Evolutionary conservation across 2,113 vertebrate species (phyloP).

Genomic region (Pleuronectes platessa): DNA sequence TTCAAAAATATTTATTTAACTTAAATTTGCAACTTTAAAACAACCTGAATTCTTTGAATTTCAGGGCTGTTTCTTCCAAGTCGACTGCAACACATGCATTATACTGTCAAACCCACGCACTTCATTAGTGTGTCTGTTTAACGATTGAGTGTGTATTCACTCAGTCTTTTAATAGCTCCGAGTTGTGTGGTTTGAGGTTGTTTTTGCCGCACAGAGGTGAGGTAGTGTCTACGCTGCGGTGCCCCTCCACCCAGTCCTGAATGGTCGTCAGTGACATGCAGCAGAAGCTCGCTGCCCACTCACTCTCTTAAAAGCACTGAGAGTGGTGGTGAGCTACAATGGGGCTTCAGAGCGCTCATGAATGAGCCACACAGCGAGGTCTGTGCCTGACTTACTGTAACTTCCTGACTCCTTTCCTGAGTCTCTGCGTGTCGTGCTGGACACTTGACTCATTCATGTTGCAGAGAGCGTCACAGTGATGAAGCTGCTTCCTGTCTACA

Average conservation of each 20-base stretch:
- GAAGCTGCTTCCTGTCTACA: constrained; percentile 13
- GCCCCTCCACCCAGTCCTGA: not conserved
- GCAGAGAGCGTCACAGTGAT: constrained; percentile 23
- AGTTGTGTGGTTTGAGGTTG: not conserved
- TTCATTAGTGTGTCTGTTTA: not conserved
- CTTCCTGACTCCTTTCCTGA: constrained; percentile 41
- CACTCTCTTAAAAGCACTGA: constrained; percentile 15
- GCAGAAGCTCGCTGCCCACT: constrained; percentile 7
- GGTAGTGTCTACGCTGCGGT: constrained; percentile 21
- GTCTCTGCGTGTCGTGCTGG: not conserved
- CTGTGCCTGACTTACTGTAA: constrained; percentile 16
- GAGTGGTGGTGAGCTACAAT: constrained; percentile 60
- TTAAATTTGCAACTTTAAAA: too few species aligned
- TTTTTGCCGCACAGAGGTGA: constrained; percentile 43
- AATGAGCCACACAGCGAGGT: constrained; percentile 51
- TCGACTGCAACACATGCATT: not conserved
- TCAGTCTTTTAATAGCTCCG: constrained; percentile 9
- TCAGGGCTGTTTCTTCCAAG: not conserved
- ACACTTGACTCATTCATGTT: constrained; percentile 12
- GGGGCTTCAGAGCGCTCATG: constrained; percentile 67
- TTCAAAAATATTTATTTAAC: too few species aligned
- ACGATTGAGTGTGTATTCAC: not conserved
- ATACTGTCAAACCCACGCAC: not conserved
- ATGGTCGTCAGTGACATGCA: constrained; percentile 20
- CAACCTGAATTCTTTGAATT: not conserved